Evolutionary conservation across 1,140 invertebrate genomes (phyloP).

Genomic region (Drosophila grimshawi): DNA sequence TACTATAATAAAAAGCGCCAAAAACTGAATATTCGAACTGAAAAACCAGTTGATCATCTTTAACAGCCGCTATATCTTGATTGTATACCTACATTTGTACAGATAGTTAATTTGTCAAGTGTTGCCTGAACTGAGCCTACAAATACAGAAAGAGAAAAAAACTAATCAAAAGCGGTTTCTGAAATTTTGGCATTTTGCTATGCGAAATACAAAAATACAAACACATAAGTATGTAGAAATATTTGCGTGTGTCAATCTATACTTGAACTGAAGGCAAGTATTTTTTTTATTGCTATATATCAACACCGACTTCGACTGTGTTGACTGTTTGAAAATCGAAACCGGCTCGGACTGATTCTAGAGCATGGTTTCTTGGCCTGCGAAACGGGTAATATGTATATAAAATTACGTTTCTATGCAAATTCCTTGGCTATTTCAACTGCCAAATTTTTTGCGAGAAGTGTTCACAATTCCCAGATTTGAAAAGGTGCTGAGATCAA

Average conservation of each 20-base stretch:
- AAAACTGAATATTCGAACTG: conserved; percentile 45
- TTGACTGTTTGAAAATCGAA: conserved; percentile 60
- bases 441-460: not conserved
- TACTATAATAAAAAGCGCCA: conserved; percentile 34
- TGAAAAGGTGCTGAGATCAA: not conserved
- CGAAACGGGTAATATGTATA: not conserved
- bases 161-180: conserved; percentile 33
- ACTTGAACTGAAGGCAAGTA: conserved; percentile 32
- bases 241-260: conserved; percentile 23
- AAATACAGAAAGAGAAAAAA: conserved; percentile 28
- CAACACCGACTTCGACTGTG: not conserved
- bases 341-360: conserved; percentile 67
- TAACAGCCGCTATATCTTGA: conserved; percentile 8
- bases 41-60: conserved; percentile 76
- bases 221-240: not conserved
- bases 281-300: not conserved
- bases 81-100: conserved; percentile 29
- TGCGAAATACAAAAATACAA: not conserved
- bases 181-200: conserved; percentile 33
- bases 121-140: conserved; percentile 4
- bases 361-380: conserved; percentile 51
- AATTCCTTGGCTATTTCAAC: conserved; percentile 23
- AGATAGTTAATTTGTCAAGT: conserved; percentile 71
- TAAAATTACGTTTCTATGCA: conserved; percentile 30
- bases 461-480: conserved; percentile 1